A percentile compares a stretch with the other conserved stretches of the same genome.
phyloP scores from a whole-genome alignment of 2,113 vertebrate genomes.

The Laterallus jamaicensis region DNA sequence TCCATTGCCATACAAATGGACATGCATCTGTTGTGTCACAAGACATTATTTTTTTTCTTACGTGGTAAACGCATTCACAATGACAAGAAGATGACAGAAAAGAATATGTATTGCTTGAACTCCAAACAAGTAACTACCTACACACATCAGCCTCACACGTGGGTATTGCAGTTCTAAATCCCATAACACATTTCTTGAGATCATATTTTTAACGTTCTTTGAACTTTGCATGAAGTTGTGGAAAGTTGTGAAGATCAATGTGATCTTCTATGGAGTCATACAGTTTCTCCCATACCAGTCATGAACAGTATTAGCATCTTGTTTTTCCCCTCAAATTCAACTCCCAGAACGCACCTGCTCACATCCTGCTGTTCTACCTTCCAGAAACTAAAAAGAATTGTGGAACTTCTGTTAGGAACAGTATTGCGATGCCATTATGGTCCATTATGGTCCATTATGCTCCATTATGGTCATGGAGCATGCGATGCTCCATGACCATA shows the following conservation, averaged over 20 bases:
- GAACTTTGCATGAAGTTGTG: not conserved
- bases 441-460: too few species aligned
- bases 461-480: too few species aligned
- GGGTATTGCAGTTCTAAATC: not conserved
- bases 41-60: not conserved
- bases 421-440: not conserved
- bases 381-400: not conserved
- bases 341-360: not conserved
- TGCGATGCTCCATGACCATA: not conserved
- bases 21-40: not conserved
- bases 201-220: not conserved
- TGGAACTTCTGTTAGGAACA: not conserved
- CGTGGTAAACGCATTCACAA: not conserved
- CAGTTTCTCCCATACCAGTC: not conserved
- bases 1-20: not conserved
- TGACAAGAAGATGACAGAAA: not conserved
- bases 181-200: not conserved
- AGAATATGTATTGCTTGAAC: not conserved
- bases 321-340: not conserved
- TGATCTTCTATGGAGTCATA: not conserved
- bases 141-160: not conserved
- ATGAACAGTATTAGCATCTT: not conserved
- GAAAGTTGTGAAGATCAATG: not conserved
- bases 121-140: not conserved
- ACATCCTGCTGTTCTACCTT: not conserved